phyloP scores from a whole-genome alignment of 1,140 invertebrate species.

The Copidosoma floridanum region DNA sequence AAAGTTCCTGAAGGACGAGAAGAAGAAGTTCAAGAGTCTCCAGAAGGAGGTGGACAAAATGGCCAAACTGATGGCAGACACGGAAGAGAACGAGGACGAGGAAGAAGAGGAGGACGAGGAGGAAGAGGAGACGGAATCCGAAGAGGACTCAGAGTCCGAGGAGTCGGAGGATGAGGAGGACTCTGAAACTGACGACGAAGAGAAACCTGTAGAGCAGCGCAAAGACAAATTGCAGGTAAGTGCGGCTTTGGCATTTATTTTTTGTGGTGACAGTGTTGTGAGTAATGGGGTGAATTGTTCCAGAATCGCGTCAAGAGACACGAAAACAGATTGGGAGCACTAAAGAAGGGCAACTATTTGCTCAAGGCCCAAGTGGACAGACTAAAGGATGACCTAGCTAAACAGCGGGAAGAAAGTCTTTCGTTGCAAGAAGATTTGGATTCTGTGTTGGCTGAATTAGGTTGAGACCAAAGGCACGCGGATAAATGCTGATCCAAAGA shows the following conservation, averaged over 20 bases:
- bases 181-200: slow-evolving; percentile 63
- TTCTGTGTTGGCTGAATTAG: slow-evolving; percentile 73
- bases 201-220: slow-evolving; percentile 51
- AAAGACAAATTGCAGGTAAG: slow-evolving; percentile 45
- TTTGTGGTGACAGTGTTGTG: no score
- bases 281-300: no score
- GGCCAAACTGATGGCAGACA: slow-evolving; percentile 78
- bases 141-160: slow-evolving; percentile 65
- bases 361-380: slow-evolving; percentile 82
- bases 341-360: slow-evolving; percentile 84
- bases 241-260: not conserved
- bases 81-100: slow-evolving; percentile 68
- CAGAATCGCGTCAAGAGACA: slow-evolving; percentile 68
- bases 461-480: slow-evolving; percentile 53
- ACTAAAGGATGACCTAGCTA: slow-evolving; percentile 78
- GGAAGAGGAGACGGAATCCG: slow-evolving; percentile 61
- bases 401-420: slow-evolving; percentile 75
- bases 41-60: slow-evolving; percentile 88
- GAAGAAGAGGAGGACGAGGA: slow-evolving; percentile 59
- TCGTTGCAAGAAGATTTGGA: slow-evolving; percentile 79
- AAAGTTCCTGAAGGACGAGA: slow-evolving; percentile 69
- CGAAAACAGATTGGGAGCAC: slow-evolving; percentile 71
- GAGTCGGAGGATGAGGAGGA: slow-evolving; percentile 64
- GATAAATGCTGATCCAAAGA: no score
- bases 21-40: slow-evolving; percentile 72